Percentiles rank a stretch among this genome's conserved stretches.
These are phyloP conservation scores for Nephrotoma flavescens DNA, from an alignment of 2,888 invertebrate species.

Conservation along the genomic window DNA sequence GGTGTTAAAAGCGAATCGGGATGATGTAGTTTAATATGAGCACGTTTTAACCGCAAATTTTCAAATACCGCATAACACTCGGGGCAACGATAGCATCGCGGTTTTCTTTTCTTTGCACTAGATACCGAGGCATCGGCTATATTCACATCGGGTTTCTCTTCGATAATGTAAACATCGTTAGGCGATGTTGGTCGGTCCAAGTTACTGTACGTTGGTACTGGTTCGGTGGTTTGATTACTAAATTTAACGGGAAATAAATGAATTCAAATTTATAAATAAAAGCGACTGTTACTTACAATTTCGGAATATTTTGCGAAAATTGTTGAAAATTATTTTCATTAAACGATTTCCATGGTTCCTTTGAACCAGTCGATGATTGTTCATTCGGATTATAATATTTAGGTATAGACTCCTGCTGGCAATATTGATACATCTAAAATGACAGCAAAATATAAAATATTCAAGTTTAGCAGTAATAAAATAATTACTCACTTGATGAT, in stretches of 20 bases:
- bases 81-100: constrained; percentile 27
- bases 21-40: constrained; percentile 27
- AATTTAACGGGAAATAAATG: background rate
- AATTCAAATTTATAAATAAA: background rate
- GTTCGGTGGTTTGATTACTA: background rate
- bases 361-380: background rate
- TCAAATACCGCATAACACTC: constrained; percentile 26
- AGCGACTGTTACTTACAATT: background rate
- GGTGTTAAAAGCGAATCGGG: constrained; percentile 18
- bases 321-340: background rate
- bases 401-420: background rate
- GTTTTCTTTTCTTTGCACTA: background rate
- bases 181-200: background rate
- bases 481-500: constrained; percentile 39
- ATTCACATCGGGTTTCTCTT: constrained; percentile 12
- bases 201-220: background rate
- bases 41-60: constrained; percentile 28
- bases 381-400: background rate
- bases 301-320: background rate
- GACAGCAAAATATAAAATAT: background rate
- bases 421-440: background rate
- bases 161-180: background rate
- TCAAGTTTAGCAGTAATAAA: background rate
- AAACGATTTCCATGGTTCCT: background rate
- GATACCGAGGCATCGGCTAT: constrained; percentile 5